These are phyloP conservation scores for Neosilurus hyrtlii DNA, from an alignment of 2,797 vertebrate genomes.

Conservation along the genomic window DNA sequence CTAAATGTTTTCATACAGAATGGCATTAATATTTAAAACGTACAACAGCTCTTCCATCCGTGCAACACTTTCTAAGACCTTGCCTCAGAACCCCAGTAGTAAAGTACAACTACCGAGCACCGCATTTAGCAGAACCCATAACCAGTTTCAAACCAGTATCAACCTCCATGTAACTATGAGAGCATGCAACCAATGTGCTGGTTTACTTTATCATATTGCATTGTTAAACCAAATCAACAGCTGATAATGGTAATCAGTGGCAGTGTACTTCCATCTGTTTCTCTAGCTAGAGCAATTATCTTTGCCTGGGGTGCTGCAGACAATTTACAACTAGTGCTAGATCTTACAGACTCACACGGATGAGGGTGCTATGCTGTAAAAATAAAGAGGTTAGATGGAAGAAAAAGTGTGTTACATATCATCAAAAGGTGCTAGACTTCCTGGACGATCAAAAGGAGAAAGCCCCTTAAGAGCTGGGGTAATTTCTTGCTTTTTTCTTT, in stretches of 20 bases:
- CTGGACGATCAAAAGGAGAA: conserved; percentile 42
- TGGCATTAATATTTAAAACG: too few relatives aligned
- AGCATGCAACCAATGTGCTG: background rate
- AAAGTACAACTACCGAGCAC: too few relatives aligned
- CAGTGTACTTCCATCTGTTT: conserved; percentile 34
- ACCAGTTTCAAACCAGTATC: background rate
- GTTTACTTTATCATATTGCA: background rate
- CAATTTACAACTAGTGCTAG: conserved; percentile 56
- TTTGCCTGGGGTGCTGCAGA: conserved; percentile 53
- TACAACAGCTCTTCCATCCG: too few relatives aligned
- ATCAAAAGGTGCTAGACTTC: conserved; percentile 44
- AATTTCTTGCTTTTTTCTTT: conserved; percentile 38
- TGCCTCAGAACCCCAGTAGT: too few relatives aligned
- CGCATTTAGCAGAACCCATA: conserved; percentile 20
- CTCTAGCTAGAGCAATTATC: conserved; percentile 48
- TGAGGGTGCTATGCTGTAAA: conserved; percentile 31
- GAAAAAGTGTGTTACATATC: conserved; percentile 50
- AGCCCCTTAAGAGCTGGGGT: conserved; percentile 44
- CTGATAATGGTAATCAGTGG: conserved; percentile 47
- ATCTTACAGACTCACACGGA: conserved; percentile 55
- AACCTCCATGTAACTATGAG: background rate
- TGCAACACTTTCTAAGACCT: too few relatives aligned
- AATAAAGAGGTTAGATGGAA: conserved; percentile 15
- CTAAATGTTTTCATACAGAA: too few relatives aligned
- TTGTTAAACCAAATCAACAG: conserved; percentile 32